phyloP scores from a whole-genome alignment of 2,797 vertebrate genomes.

The Spondyliosoma cantharus region DNA sequence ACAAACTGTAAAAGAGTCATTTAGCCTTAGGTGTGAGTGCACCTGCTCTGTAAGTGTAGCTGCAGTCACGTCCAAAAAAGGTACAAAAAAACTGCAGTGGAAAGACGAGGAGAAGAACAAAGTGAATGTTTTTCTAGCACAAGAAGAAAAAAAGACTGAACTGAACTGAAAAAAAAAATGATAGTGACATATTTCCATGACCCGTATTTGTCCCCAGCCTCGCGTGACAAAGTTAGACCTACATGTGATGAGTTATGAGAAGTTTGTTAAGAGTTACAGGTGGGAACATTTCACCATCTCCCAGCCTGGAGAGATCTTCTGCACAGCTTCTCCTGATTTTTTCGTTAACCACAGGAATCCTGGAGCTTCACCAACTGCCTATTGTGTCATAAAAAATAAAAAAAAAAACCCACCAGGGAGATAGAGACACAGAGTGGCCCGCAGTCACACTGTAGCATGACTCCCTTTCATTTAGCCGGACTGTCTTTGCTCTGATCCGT shows the following conservation, averaged over 20 bases:
- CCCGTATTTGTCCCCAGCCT: not conserved
- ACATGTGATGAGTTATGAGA: not conserved
- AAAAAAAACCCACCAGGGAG: not conserved
- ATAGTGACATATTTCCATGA: not conserved
- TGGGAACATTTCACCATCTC: slow-evolving; percentile 33
- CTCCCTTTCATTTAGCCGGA: slow-evolving; percentile 44
- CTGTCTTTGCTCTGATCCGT: slow-evolving; percentile 38
- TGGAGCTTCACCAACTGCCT: slow-evolving; percentile 27
- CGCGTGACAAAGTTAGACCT: not conserved
- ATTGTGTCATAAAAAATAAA: slow-evolving; percentile 10
- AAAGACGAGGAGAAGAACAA: not conserved
- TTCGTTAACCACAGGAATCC: slow-evolving; percentile 44
- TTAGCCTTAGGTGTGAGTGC: slow-evolving; percentile 22
- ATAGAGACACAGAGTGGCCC: slow-evolving; percentile 30
- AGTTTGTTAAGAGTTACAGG: slow-evolving; percentile 40
- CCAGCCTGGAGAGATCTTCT: not conserved
- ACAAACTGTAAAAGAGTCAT: slow-evolving; percentile 52
- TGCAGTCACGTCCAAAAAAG: not conserved
- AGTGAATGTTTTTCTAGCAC: not conserved
- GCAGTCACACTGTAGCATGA: slow-evolving; percentile 23
- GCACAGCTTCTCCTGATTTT: slow-evolving; percentile 45
- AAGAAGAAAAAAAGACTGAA: not conserved
- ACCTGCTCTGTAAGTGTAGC: slow-evolving; percentile 36
- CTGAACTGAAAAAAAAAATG: too few species aligned
- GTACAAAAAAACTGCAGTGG: not conserved